Base-by-base conservation (phyloP, 30 jellyfish, hydroid and myxozoan species). In the Phacellophora camtschatica region DNA sequence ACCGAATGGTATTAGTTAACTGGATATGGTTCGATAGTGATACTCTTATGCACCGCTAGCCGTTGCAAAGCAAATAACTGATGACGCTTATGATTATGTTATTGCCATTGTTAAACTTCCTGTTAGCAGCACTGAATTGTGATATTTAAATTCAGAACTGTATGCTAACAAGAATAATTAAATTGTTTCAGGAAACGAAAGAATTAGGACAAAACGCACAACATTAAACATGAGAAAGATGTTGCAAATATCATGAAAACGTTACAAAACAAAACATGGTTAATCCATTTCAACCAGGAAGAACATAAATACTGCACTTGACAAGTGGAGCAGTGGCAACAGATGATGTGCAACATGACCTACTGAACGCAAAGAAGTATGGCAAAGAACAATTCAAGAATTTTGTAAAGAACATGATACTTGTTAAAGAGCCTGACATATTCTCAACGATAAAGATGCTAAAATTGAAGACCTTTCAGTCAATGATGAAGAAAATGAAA, bases 261-360 rank as follows among this genome's bases (percentile, higher is more conserved):
- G 16, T 45, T 82, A 9, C 22, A 46, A 33, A 48, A 13, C 15
- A 82, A 33, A 48, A 13, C 15, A 82, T 82, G 95, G 61, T 42
- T 4, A 62, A 82, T 49, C 95, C 90, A 9, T 82, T 82, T 66
- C 19, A 45, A n/a, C 9, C 25, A 25, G 15, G 31, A 2, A 32
- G 35, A n/a, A 18, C 78, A 22, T 1, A 25, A 46, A 41, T 82
- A 32, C 25, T 54, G 28, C 10, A 70, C 3, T 16, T 82, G 11
- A 19, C 77, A 16, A 82, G 92, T 55, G 92, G 95, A 10, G 69
- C 12, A 11, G 92, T 70, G 22, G 95, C 85, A 22, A 20, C 85
- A 16, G 54, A 31, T 20, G 92, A 66, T 15, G 61, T 65, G 12
- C 22, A 42, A 66, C 25, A 67, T 9, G 92, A 46, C 31, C 41